A percentile compares a stretch with the other conserved stretches of the same genome.
Evolutionary conservation across 1,140 invertebrate genomes (phyloP).

Genomic region (Macrostomum lignano): DNA sequence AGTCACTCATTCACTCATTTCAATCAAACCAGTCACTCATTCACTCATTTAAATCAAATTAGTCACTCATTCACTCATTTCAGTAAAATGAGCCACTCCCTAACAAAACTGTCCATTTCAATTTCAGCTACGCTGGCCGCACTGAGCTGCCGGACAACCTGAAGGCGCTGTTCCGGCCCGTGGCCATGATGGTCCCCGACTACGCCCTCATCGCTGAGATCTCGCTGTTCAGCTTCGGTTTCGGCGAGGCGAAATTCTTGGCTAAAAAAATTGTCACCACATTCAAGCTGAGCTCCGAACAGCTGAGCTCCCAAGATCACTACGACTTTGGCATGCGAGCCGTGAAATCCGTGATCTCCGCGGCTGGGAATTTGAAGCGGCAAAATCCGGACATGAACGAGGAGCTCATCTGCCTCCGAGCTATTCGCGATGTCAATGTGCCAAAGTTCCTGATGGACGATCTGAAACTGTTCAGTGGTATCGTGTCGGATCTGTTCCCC

Average conservation of each 20-base stretch:
- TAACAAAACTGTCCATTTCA: too few species aligned
- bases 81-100: too few species aligned
- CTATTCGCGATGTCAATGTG: conserved; percentile 29
- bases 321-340: conserved; percentile 31
- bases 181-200: conserved; percentile 30
- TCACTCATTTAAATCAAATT: too few species aligned
- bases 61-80: too few species aligned
- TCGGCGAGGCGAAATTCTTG: conserved; percentile 22
- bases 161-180: conserved; percentile 28
- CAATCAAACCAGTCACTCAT: too few species aligned
- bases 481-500: conserved; percentile 29
- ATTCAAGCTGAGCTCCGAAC: conserved; percentile 28
- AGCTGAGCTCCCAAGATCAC: conserved; percentile 29
- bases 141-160: conserved; percentile 29
- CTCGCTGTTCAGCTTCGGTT: conserved; percentile 28
- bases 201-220: conserved; percentile 30
- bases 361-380: conserved; percentile 28
- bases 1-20: too few species aligned
- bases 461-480: conserved; percentile 28
- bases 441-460: conserved; percentile 29
- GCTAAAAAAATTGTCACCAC: conserved; percentile 29
- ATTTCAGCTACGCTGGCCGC: conserved; percentile 44
- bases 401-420: conserved; percentile 26
- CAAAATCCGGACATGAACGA: conserved; percentile 26
- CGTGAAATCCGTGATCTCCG: conserved; percentile 28